Percentiles rank a stretch among this genome's conserved stretches.
Evolutionary conservation across 2,797 vertebrate species (phyloP).

Genomic region (Coranthus polyacanthus): DNA sequence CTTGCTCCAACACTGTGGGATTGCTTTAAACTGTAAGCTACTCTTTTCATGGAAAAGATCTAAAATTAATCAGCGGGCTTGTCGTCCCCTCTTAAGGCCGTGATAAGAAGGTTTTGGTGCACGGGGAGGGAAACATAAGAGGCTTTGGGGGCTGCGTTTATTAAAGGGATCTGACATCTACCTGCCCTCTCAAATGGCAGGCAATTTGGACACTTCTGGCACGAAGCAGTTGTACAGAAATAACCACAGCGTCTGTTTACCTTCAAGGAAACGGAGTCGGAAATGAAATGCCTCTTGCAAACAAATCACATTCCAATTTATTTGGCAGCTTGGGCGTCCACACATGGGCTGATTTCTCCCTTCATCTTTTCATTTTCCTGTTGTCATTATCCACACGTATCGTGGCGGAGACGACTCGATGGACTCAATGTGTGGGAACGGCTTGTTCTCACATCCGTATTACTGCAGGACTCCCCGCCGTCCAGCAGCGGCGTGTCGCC

Average conservation of each 20-base stretch:
- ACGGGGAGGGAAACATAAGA: constrained; percentile 78
- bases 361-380: constrained; percentile 73
- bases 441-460: constrained; percentile 65
- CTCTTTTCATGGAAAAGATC: constrained; percentile 82
- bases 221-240: constrained; percentile 56
- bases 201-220: constrained; percentile 70
- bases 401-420: constrained; percentile 67
- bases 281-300: constrained; percentile 63
- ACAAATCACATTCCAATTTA: constrained; percentile 66
- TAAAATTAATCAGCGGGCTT: constrained; percentile 85
- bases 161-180: constrained; percentile 84
- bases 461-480: constrained; percentile 54
- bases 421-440: constrained; percentile 69
- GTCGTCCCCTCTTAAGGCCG: constrained; percentile 77
- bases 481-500: constrained; percentile 52
- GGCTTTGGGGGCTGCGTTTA: constrained; percentile 82
- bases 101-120: constrained; percentile 79
- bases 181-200: constrained; percentile 81
- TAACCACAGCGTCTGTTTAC: constrained; percentile 51
- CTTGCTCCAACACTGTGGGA: constrained; percentile 62
- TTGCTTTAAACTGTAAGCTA: constrained; percentile 86
- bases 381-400: constrained; percentile 74
- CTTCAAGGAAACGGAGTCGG: constrained; percentile 29
- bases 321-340: constrained; percentile 50
- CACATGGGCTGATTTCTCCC: constrained; percentile 63